These are phyloP conservation scores for Acrobasis consociella DNA, from an alignment of 2,888 invertebrate species.

Conservation along the genomic window DNA sequence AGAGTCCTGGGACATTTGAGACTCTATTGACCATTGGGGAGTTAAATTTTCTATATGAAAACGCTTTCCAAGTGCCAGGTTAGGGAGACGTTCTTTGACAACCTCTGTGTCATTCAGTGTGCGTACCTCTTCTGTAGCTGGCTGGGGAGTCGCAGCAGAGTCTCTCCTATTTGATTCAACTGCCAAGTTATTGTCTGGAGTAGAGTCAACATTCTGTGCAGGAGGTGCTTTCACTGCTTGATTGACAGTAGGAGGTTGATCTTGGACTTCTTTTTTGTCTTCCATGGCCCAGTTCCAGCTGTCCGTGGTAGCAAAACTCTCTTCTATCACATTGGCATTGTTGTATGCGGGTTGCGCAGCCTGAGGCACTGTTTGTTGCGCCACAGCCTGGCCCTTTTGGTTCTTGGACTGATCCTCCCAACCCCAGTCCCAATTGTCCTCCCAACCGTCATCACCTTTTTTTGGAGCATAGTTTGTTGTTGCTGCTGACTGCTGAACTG, in stretches of 20 bases:
- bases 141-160: constrained; percentile 41
- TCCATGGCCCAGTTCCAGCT: constrained; percentile 85
- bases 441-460: constrained; percentile 64
- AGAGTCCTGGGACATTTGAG: constrained; percentile 85
- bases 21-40: constrained; percentile 86
- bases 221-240: constrained; percentile 40
- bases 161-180: constrained; percentile 41
- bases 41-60: constrained; percentile 72
- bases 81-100: constrained; percentile 68
- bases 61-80: constrained; percentile 69
- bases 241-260: constrained; percentile 32
- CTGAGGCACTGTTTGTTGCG: constrained; percentile 36
- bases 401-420: constrained; percentile 82
- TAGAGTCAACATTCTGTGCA: constrained; percentile 35
- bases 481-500: constrained; percentile 49
- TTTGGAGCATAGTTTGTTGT: constrained; percentile 43
- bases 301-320: constrained; percentile 82
- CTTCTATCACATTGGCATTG: constrained; percentile 79
- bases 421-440: constrained; percentile 83
- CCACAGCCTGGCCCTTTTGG: constrained; percentile 45
- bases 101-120: constrained; percentile 67
- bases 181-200: constrained; percentile 41
- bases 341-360: constrained; percentile 43
- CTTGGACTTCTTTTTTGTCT: constrained; percentile 60
- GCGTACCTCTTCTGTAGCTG: constrained; percentile 55